These are phyloP conservation scores for Mythimna pallens DNA, from an alignment of 2,888 invertebrate genomes.

Conservation along the genomic window DNA sequence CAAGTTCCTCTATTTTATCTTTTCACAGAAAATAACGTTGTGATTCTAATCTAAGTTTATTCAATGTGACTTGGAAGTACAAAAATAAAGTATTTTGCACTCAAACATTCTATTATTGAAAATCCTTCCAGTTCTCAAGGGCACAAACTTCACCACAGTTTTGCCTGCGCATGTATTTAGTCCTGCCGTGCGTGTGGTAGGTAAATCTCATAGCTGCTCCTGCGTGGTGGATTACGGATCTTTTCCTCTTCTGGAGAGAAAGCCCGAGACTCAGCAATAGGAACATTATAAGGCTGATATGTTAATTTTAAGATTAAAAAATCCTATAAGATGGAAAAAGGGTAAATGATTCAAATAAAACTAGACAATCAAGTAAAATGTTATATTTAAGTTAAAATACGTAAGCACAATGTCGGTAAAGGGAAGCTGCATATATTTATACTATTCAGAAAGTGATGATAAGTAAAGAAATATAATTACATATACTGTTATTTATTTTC, in stretches of 20 bases:
- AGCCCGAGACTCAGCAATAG: too few relatives aligned
- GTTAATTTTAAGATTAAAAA: too few relatives aligned
- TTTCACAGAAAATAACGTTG: slow-evolving; percentile 75
- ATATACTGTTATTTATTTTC: slow-evolving; percentile 6
- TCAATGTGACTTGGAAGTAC: slow-evolving; percentile 77
- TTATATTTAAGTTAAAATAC: slow-evolving; percentile 60
- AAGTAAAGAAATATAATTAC: slow-evolving; percentile 14
- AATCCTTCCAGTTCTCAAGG: background rate
- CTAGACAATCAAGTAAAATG: slow-evolving; percentile 47
- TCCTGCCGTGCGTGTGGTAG: too few relatives aligned
- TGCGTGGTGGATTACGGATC: too few relatives aligned
- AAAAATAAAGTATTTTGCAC: slow-evolving; percentile 84
- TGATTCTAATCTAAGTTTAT: slow-evolving; percentile 78
- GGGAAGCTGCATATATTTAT: slow-evolving; percentile 46
- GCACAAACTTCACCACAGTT: too few relatives aligned
- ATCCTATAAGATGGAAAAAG: background rate
- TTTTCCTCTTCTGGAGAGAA: too few relatives aligned
- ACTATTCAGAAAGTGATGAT: slow-evolving; percentile 12
- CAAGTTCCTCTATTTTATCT: slow-evolving; percentile 81
- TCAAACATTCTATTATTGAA: slow-evolving; percentile 27
- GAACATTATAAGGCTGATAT: too few relatives aligned
- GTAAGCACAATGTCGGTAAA: slow-evolving; percentile 60
- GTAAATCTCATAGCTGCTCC: too few relatives aligned
- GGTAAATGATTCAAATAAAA: slow-evolving; percentile 44
- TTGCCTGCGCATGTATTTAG: too few relatives aligned